Percentiles rank a stretch among this genome's conserved stretches.
phyloP scores from a whole-genome alignment of 2,888 invertebrate species.

The Patella ulyssiponensis region DNA sequence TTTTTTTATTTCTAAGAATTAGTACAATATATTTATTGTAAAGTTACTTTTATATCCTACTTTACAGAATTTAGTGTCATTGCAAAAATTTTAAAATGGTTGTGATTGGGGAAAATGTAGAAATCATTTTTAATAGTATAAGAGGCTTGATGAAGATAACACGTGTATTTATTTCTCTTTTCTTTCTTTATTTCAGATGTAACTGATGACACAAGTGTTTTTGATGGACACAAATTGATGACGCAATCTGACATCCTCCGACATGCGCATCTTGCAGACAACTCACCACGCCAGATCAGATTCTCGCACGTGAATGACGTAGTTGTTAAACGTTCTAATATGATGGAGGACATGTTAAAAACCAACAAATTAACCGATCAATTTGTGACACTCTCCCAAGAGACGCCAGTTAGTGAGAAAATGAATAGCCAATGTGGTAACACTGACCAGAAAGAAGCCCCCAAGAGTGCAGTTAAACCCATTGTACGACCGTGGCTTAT shows the following conservation, averaged over 20 bases:
- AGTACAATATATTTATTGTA: too few species aligned
- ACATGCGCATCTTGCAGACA: background rate
- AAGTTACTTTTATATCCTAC: too few species aligned
- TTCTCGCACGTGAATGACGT: background rate
- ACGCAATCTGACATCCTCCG: conserved; percentile 5
- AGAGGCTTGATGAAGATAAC: background rate
- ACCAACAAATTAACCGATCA: conserved; percentile 4
- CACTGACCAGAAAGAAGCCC: conserved; percentile 10
- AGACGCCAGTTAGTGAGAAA: background rate
- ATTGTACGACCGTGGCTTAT: conserved; percentile 38
- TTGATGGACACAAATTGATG: background rate
- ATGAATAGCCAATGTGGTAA: background rate
- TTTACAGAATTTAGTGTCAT: too few species aligned
- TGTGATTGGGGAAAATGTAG: background rate
- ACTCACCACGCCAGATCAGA: too few species aligned
- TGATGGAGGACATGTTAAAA: background rate
- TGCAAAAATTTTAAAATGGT: too few species aligned
- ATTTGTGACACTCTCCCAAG: background rate
- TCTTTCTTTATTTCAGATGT: background rate
- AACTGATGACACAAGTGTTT: background rate
- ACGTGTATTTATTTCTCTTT: too few species aligned
- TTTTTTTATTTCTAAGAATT: too few species aligned
- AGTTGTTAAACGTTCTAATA: background rate
- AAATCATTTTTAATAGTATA: background rate
- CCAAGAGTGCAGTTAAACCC: conserved; percentile 35